Evolutionary conservation across 2,113 vertebrate species (phyloP).

Genomic region (Gasterosteus nipponicus): DNA sequence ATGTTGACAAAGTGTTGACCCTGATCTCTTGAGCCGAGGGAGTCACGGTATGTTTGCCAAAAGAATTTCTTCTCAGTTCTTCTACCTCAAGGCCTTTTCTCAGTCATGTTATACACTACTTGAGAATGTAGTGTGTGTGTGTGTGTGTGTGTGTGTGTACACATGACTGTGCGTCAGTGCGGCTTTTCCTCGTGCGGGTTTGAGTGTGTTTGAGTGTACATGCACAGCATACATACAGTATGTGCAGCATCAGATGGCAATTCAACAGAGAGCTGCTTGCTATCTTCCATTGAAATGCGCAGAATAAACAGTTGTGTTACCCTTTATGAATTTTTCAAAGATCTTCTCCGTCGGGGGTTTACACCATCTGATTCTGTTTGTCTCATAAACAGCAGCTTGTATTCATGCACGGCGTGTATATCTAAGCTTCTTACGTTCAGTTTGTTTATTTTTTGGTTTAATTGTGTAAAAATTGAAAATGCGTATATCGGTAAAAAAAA

Average conservation of each 20-base stretch:
- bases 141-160: not conserved
- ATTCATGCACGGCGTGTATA: constrained; percentile 23
- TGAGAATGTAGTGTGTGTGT: constrained; percentile 2
- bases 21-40: not conserved
- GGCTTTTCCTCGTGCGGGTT: not conserved
- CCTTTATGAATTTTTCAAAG: constrained; percentile 76
- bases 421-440: not conserved
- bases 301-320: constrained; percentile 79
- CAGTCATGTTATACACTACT: constrained; percentile 3
- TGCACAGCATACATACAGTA: constrained; percentile 26
- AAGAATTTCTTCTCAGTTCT: not conserved
- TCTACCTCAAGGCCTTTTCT: not conserved
- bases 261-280: constrained; percentile 54
- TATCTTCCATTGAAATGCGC: constrained; percentile 63
- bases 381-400: constrained; percentile 55
- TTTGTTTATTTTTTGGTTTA: not conserved
- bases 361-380: constrained; percentile 68
- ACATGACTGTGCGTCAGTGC: not conserved
- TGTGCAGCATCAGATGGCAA: constrained; percentile 53
- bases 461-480: not conserved
- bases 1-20: not conserved
- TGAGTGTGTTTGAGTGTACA: constrained; percentile 16
- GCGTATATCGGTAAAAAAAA: not conserved
- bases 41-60: not conserved
- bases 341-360: constrained; percentile 64